A percentile compares a stretch with the other conserved stretches of the same genome.
These are phyloP conservation scores for Polyergus mexicanus DNA, from an alignment of 1,140 invertebrate species.

Conservation along the genomic window DNA sequence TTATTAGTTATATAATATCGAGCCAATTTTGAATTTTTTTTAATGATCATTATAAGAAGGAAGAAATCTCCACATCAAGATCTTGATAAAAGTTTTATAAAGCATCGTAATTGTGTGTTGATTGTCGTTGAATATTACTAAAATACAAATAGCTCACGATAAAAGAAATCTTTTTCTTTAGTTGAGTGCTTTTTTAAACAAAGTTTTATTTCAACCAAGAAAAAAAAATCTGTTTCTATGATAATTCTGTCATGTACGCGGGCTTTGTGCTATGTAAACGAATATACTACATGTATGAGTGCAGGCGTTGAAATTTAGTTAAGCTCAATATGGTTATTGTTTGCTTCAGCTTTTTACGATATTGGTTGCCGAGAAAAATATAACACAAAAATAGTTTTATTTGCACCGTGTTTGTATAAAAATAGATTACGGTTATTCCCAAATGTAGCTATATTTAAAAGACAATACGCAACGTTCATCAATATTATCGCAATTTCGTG, in stretches of 20 bases:
- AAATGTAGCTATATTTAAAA: conserved; percentile 19
- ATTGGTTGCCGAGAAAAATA: conserved; percentile 35
- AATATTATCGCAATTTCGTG: conserved; percentile 6
- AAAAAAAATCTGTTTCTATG: not conserved
- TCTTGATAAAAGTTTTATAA: not conserved
- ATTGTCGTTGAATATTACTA: not conserved
- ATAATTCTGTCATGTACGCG: not conserved
- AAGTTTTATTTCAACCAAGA: not conserved
- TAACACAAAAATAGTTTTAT: conserved; percentile 35
- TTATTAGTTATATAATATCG: conserved; percentile 74
- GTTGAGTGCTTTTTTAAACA: not conserved
- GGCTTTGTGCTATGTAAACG: not conserved
- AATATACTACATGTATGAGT: not conserved
- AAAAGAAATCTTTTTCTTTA: not conserved
- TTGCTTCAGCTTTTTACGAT: conserved; percentile 32
- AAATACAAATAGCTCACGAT: not conserved
- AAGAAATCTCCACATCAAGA: not conserved
- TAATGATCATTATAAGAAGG: not conserved
- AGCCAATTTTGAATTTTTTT: conserved; percentile 59
- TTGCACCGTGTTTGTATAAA: conserved; percentile 27
- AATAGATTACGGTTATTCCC: conserved; percentile 33
- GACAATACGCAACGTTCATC: conserved; percentile 1
- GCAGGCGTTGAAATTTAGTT: conserved; percentile 43
- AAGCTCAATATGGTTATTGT: conserved; percentile 31
- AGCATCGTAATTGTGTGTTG: not conserved